Conservation (phyloP, 1,140 invertebrate species). For the Spodoptera frugiperda region DNA sequence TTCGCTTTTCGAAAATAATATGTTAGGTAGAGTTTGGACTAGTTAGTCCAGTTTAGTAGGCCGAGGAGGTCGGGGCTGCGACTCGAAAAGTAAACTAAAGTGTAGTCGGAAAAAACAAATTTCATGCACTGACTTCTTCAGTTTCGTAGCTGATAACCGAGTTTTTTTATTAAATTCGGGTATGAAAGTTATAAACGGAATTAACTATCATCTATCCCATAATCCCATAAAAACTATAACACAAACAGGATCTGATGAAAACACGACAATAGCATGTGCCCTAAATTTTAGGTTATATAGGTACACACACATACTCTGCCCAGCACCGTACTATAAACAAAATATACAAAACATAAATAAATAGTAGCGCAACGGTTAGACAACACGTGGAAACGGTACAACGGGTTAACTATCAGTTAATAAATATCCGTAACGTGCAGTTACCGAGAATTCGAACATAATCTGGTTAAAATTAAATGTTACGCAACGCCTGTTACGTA, state of each 20-base stretch:
- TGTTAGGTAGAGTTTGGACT: no score
- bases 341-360: conserved; percentile 55
- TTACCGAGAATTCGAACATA: conserved; percentile 49
- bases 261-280: conserved; percentile 28
- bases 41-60: no score
- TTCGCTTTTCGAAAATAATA: no score
- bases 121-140: no score
- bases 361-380: conserved; percentile 52
- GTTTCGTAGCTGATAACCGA: no score
- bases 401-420: conserved; percentile 62
- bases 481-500: conserved; percentile 35
- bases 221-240: not conserved
- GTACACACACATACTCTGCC: not conserved
- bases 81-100: no score
- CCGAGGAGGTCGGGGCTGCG: no score
- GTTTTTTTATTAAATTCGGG: no score
- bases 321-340: conserved; percentile 48
- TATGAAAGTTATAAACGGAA: no score
- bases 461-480: conserved; percentile 56
- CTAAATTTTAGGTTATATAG: not conserved
- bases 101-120: no score
- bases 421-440: conserved; percentile 57
- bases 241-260: conserved; percentile 5
- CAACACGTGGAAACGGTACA: conserved; percentile 57
- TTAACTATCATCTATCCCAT: not conserved